phyloP scores from a whole-genome alignment of 2,888 invertebrate species.

The Sylvicola cinctus region DNA sequence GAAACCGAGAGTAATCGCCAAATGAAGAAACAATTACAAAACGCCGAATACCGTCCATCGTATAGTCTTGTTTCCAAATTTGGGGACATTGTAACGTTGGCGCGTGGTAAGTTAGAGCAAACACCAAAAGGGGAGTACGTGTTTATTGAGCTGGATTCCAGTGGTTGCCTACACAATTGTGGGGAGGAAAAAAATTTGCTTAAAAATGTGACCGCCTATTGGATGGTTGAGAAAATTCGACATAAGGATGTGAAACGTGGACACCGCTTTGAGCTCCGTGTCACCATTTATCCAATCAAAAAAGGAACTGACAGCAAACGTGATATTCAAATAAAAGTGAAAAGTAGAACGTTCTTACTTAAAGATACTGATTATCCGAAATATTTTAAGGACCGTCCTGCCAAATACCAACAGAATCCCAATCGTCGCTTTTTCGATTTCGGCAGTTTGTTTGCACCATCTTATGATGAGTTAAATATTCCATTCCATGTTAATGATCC shows the following conservation, averaged over 20 bases:
- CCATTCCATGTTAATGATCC: not conserved
- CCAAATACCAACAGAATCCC: not conserved
- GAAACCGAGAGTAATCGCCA: not conserved
- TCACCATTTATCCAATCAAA: slow-evolving; percentile 37
- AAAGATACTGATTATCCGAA: slow-evolving; percentile 27
- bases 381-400: slow-evolving; percentile 11
- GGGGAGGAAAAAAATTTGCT: slow-evolving; percentile 10
- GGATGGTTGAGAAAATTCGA: slow-evolving; percentile 46
- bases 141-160: slow-evolving; percentile 28
- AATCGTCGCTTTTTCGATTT: slow-evolving; percentile 2
- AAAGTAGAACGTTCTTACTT: slow-evolving; percentile 41
- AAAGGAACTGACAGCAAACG: slow-evolving; percentile 22
- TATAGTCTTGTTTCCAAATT: slow-evolving; percentile 20
- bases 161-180: slow-evolving; percentile 13
- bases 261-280: slow-evolving; percentile 42
- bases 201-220: slow-evolving; percentile 33
- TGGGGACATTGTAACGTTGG: slow-evolving; percentile 41
- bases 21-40: not conserved
- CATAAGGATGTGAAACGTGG: slow-evolving; percentile 33
- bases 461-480: no score
- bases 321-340: slow-evolving; percentile 26
- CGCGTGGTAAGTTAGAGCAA: slow-evolving; percentile 38
- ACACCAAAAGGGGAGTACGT: slow-evolving; percentile 27
- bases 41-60: not conserved
- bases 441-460: not conserved